Percentiles rank a stretch among this genome's conserved stretches.
Conservation (phyloP, 2,888 invertebrate species). For the Apamea crenata region DNA sequence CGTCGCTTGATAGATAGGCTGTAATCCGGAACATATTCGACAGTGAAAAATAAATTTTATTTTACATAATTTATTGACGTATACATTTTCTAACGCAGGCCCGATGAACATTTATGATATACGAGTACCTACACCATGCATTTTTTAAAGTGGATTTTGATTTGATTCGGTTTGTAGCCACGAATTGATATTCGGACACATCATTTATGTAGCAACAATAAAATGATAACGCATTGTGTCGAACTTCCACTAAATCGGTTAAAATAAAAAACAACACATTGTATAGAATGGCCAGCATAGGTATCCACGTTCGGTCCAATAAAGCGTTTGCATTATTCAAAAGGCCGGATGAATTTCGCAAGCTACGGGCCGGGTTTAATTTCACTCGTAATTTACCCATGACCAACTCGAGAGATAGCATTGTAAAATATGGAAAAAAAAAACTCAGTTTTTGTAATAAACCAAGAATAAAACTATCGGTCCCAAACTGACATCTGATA, state of each 20-base stretch:
- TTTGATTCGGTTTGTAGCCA: constrained; percentile 49
- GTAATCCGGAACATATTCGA: constrained; percentile 79
- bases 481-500: not conserved
- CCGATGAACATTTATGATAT: constrained; percentile 53
- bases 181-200: constrained; percentile 51
- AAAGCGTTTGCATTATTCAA: constrained; percentile 88
- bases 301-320: constrained; percentile 79
- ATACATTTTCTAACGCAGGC: constrained; percentile 43
- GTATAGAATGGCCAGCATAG: constrained; percentile 71
- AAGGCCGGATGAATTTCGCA: constrained; percentile 84
- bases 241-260: constrained; percentile 55
- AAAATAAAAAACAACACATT: constrained; percentile 75
- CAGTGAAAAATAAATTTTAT: constrained; percentile 73
- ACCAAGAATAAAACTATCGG: constrained; percentile 26
- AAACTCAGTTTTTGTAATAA: constrained; percentile 71
- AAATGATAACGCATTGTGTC: constrained; percentile 48
- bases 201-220: constrained; percentile 51
- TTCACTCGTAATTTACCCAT: constrained; percentile 83
- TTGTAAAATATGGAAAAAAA: constrained; percentile 72
- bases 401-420: constrained; percentile 76
- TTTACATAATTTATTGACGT: constrained; percentile 71
- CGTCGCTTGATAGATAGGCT: constrained; percentile 82
- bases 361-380: constrained; percentile 82
- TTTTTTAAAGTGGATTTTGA: constrained; percentile 43
- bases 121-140: constrained; percentile 38